Percentiles rank a stretch among this genome's conserved stretches.
These are phyloP conservation scores for Phrynocephalus vlangalii DNA, from an alignment of 2,797 vertebrate species.

Conservation along the genomic window DNA sequence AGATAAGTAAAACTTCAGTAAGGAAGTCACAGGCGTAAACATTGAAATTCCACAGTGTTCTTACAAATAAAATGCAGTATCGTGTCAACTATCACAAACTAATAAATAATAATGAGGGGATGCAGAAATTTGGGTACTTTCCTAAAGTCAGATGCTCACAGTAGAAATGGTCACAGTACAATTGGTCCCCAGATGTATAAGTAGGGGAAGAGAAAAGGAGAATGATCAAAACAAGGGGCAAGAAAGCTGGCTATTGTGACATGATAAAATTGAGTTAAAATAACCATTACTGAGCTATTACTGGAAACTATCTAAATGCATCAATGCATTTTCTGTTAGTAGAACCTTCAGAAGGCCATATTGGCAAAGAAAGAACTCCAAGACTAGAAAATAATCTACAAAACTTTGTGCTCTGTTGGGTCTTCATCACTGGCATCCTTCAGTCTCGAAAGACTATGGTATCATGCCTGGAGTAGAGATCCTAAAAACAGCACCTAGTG, in stretches of 20 bases:
- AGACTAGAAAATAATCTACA: not conserved
- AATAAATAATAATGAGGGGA: not conserved
- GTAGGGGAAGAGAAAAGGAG: not conserved
- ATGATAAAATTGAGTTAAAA: not conserved
- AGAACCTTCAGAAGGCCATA: not conserved
- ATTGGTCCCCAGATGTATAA: not conserved
- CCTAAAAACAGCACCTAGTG: no score
- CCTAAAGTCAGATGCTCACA: not conserved
- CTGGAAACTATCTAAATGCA: conserved; percentile 16
- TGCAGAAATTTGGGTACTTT: not conserved
- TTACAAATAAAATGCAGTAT: not conserved
- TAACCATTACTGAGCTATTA: not conserved
- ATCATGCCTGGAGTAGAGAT: no score
- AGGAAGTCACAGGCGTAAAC: not conserved
- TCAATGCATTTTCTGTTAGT: not conserved
- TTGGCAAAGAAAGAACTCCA: not conserved
- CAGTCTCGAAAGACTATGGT: no score
- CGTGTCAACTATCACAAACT: not conserved
- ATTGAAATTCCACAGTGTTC: not conserved
- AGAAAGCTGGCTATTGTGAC: not conserved
- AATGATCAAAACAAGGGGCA: not conserved
- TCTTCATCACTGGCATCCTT: not conserved
- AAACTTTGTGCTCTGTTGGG: not conserved
- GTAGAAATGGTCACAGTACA: not conserved
- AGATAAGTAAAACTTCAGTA: not conserved